Base-by-base conservation (phyloP, 1,140 invertebrate genomes). In the Euglossa dilemma region DNA sequence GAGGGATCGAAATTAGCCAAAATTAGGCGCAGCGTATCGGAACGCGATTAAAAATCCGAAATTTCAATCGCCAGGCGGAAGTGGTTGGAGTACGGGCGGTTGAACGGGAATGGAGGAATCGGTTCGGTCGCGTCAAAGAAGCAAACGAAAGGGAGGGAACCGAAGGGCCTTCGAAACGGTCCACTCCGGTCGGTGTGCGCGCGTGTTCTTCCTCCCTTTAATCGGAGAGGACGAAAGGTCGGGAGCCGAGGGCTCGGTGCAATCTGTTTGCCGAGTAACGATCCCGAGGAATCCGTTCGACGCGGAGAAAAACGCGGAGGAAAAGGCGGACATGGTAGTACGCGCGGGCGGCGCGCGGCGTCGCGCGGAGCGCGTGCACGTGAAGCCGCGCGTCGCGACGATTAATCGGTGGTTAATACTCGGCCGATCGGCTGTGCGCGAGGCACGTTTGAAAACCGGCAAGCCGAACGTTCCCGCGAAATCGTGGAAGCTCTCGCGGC, bases 401-500 rank as follows among this genome's bases (percentile, higher is more conserved):
- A 73, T 80, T 73, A 80, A 82, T 82, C 80, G 72, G 43, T 57
- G 50, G 43, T 76, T 76, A 76, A 82, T 78, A 47, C 72, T 57
- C 73, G 64, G 50, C 54, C 80, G 80, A 77, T 56, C 63, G 28
- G 18, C 7, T 9, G n/a, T 52, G 25, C 63, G 3, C 67, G 20
- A 14, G 63, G 43, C 76, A n/a, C n/a, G 54, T 74, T 74, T 45
- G 54, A 77, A 83, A 74, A 71, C 47, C 57, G 54, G 43, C 23
- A n/a, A 43, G 72, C 28, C 18, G 73, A 67, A 63, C 54, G 74
- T 83, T 77, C 28, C 81, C 75, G 81, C 81, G 66, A 71, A 78
- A 83, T 83, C 81, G 75, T 78, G 74, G 74, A 83, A 70, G 28
- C 80, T 75, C 56, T 47, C 28, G 73, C 54, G 63, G 80, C 80